Evolutionary conservation across 1,140 invertebrate species (phyloP).

Genomic region (Manduca sexta): DNA sequence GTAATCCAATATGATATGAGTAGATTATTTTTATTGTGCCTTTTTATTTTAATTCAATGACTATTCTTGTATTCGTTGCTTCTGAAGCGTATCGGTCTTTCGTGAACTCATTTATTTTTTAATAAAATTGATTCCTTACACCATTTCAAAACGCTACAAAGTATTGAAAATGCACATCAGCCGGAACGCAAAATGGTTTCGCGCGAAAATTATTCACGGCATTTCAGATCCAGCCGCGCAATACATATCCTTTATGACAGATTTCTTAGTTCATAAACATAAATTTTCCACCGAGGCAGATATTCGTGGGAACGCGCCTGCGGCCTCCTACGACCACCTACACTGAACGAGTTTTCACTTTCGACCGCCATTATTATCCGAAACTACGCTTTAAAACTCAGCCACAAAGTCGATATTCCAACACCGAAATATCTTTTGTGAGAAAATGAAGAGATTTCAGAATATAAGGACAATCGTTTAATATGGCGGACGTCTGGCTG

Average conservation of each 20-base stretch:
- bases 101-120: too few species aligned
- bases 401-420: constrained; percentile 14
- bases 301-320: constrained; percentile 65
- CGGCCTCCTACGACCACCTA: constrained; percentile 58
- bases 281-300: constrained; percentile 64
- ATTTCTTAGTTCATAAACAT: constrained; percentile 70
- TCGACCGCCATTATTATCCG: constrained; percentile 19
- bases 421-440: neutral
- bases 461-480: constrained; percentile 13
- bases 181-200: constrained; percentile 33
- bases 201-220: constrained; percentile 68
- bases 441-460: constrained; percentile 62
- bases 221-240: constrained; percentile 61
- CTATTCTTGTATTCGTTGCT: too few species aligned
- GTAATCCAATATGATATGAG: too few species aligned
- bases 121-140: too few species aligned
- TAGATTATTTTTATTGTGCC: too few species aligned
- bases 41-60: too few species aligned
- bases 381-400: constrained; percentile 26
- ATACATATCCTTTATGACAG: constrained; percentile 68
- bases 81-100: too few species aligned
- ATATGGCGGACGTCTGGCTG: constrained; percentile 35
- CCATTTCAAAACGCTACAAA: neutral
- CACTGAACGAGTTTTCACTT: constrained; percentile 67
- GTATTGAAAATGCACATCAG: constrained; percentile 4